Conservation (phyloP, 2,113 vertebrate species). For the Todiramphus saurophagus region DNA sequence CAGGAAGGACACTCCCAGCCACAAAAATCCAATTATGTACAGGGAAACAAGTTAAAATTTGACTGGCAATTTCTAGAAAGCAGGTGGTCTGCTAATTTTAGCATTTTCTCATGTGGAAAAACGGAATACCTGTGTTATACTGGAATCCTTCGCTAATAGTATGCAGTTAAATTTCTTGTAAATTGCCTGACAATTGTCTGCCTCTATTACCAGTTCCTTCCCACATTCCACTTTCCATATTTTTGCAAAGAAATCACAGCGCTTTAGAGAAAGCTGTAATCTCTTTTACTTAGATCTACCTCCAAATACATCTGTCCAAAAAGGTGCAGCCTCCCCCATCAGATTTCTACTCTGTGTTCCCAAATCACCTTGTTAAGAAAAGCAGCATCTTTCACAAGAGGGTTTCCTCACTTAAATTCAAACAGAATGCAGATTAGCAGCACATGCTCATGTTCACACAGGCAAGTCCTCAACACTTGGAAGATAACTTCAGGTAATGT, state of each 20-base stretch:
- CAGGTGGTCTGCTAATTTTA: neutral
- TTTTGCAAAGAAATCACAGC: neutral
- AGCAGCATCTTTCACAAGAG: neutral
- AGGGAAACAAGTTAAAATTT: neutral
- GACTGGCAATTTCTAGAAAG: neutral
- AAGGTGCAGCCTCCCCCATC: neutral
- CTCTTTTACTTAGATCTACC: neutral
- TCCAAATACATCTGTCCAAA: neutral
- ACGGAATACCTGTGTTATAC: neutral
- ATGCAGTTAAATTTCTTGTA: neutral
- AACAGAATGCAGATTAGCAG: neutral
- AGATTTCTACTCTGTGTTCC: neutral
- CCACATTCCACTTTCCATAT: neutral
- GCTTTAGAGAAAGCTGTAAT: neutral
- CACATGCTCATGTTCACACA: neutral
- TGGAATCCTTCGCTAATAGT: neutral
- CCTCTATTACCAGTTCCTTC: neutral
- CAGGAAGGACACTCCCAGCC: neutral
- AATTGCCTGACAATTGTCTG: neutral
- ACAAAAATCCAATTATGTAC: neutral
- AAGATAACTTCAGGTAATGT: rapidly evolving
- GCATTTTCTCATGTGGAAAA: neutral
- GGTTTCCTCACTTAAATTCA: neutral
- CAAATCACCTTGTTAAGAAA: neutral
- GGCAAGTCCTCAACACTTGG: neutral